Evolutionary conservation across 2,113 vertebrate species (phyloP), one percentile per base, ranked within the genome.

Genomic region (Corythoichthys intestinalis): DNA sequence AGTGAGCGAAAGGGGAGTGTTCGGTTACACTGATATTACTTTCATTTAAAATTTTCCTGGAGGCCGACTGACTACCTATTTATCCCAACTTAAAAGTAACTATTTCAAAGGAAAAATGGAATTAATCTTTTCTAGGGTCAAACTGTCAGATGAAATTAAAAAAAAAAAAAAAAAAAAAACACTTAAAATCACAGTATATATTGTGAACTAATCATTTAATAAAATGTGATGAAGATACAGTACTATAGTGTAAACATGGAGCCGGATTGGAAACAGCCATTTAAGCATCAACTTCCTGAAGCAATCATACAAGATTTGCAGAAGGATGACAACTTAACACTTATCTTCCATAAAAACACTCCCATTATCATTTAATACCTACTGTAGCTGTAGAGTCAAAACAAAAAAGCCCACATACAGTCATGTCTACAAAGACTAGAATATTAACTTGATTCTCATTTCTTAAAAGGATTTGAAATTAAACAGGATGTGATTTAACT

Each of bases 21-120:
- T 39, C 5, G 35, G 66, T 64, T 28, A 20, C 57, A 60, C 8
- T 67, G 49, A 75, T 69, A 57, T 53, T 58, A 2, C 37, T 28
- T 28, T 28, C 20, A 28, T 28, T 28, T 28, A 28, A 28, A 28
- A 28, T 28, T 28, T 53, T 53, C 50, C 17, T 8, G 17, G 17
- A n/a, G 5, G 17, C 6, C 2, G 50, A 7, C n/a, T 53, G 17
- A 5, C 50, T n/a, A 53, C 50, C 6, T 7, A n/a, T 4, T n/a
- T 53, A n/a, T n/a, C n/a, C 15, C 6, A n/a, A 53, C 17, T 53
- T n/a, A 53, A 8, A 20, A n/a, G n/a, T 6, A 53, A 8, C 48
- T 50, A 15, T 50, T 49, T 15, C 14, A 13, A 15, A 4, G 3
- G 17, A 4, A n/a, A 20, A 53, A n/a, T 53, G 50, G 35, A 61